Evolutionary conservation across 2,888 invertebrate genomes (phyloP).

Genomic region (Polymixis flavicincta): DNA sequence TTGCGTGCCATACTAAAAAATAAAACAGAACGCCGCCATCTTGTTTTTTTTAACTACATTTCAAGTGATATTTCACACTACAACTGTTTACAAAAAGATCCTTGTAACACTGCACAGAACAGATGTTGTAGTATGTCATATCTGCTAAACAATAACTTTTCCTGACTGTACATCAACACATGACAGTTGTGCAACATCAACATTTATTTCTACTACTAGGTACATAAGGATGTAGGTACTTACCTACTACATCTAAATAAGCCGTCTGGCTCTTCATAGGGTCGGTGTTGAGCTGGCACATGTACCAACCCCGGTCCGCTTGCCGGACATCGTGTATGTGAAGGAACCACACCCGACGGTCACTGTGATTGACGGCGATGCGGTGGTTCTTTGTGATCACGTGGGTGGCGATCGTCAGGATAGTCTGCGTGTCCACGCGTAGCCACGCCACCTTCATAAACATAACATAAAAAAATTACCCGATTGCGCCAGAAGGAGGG

Average conservation of each 20-base stretch:
- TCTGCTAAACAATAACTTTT: background rate
- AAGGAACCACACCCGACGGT: constrained; percentile 96
- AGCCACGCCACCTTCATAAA: constrained; percentile 95
- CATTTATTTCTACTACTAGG: constrained; percentile 1
- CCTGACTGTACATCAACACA: background rate
- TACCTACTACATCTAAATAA: constrained; percentile 96
- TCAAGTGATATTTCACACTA: background rate
- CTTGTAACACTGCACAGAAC: background rate
- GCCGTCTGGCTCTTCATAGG: constrained; percentile 98
- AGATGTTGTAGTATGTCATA: background rate
- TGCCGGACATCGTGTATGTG: constrained; percentile 96
- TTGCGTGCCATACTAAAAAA: too few species aligned
- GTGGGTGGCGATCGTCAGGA: constrained; percentile 96
- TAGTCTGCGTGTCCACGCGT: constrained; percentile 97
- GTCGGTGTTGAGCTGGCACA: constrained; percentile 98
- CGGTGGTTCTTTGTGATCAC: constrained; percentile 97
- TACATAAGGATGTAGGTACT: constrained; percentile 11
- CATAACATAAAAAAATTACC: too few species aligned
- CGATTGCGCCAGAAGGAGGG: too few species aligned
- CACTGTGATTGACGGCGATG: constrained; percentile 96
- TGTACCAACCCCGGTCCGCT: constrained; percentile 97
- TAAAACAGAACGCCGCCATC: background rate
- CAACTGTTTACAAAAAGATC: background rate
- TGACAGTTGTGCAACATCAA: background rate
- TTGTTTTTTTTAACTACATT: background rate